Conservation (phyloP, 2,797 vertebrate species). For the Enteromius thamalakanensis region DNA sequence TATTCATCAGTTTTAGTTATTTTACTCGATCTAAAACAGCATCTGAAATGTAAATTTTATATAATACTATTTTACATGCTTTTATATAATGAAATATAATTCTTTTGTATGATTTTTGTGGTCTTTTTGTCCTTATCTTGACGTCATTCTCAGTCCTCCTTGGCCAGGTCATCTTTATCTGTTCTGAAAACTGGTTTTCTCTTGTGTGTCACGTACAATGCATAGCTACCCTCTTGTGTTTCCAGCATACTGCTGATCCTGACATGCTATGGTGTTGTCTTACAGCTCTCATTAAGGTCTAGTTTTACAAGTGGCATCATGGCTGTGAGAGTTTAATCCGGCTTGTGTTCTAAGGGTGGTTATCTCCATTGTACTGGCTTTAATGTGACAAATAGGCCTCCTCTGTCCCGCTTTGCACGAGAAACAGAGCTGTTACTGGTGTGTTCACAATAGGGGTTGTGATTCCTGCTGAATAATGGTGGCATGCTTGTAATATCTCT, state of each 20-base stretch:
- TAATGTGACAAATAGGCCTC: conserved; percentile 40
- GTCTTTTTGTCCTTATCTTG: not conserved
- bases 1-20: not conserved
- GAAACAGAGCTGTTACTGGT: conserved; percentile 34
- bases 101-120: conserved; percentile 10
- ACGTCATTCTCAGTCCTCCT: not conserved
- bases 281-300: conserved; percentile 17
- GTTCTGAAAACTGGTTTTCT: not conserved
- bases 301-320: conserved; percentile 29
- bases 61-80: not conserved
- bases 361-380: conserved; percentile 38
- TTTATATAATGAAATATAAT: not conserved
- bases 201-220: conserved; percentile 7
- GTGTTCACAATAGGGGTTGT: conserved; percentile 45
- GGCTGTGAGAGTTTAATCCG: conserved; percentile 9
- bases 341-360: conserved; percentile 19
- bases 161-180: conserved; percentile 1
- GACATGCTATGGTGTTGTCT: not conserved
- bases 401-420: conserved; percentile 23
- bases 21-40: not conserved
- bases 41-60: not conserved
- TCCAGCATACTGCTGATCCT: conserved; percentile 34
- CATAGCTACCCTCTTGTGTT: conserved; percentile 21
- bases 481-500: conserved; percentile 28
- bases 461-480: conserved; percentile 45